Percentiles rank a stretch among this genome's conserved stretches.
Conservation (phyloP, 1,140 invertebrate genomes). For the Lepidostoma basale region DNA sequence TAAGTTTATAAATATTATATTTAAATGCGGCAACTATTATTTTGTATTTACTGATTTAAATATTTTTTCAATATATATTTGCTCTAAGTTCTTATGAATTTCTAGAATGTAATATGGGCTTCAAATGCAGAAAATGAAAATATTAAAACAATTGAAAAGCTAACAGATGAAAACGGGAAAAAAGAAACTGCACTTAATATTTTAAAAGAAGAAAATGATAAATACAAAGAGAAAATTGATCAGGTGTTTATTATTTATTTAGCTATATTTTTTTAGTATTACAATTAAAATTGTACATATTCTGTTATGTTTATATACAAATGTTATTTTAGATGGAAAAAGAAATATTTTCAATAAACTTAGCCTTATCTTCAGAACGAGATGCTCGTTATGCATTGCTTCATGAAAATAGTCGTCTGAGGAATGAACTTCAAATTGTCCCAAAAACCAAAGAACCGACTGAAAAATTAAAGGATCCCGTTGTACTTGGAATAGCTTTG, state of each 20-base stretch:
- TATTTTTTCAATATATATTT: too few relatives aligned
- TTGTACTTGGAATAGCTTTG: slow-evolving; percentile 53
- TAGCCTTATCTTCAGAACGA: slow-evolving; percentile 52
- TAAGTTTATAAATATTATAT: slow-evolving; percentile 9
- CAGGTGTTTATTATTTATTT: not conserved
- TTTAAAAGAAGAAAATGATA: slow-evolving; percentile 41
- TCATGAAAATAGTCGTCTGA: slow-evolving; percentile 54
- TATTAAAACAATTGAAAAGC: slow-evolving; percentile 50
- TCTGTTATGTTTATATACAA: too few relatives aligned
- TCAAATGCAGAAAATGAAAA: slow-evolving; percentile 49
- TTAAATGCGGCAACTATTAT: not conserved
- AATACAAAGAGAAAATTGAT: not conserved
- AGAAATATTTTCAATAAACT: slow-evolving; percentile 53
- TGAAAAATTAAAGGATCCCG: slow-evolving; percentile 50
- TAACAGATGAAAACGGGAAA: slow-evolving; percentile 49
- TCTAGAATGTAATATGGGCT: slow-evolving; percentile 56
- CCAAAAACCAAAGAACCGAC: not conserved
- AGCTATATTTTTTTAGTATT: not conserved
- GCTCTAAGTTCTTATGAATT: too few relatives aligned
- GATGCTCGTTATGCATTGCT: slow-evolving; percentile 56
- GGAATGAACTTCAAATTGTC: slow-evolving; percentile 51
- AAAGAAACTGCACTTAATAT: slow-evolving; percentile 49
- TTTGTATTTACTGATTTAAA: not conserved
- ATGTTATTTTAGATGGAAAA: slow-evolving; percentile 35
- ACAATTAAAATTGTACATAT: not conserved